Conservation (phyloP, 1,140 invertebrate species). For the Drosophila melanica region DNA sequence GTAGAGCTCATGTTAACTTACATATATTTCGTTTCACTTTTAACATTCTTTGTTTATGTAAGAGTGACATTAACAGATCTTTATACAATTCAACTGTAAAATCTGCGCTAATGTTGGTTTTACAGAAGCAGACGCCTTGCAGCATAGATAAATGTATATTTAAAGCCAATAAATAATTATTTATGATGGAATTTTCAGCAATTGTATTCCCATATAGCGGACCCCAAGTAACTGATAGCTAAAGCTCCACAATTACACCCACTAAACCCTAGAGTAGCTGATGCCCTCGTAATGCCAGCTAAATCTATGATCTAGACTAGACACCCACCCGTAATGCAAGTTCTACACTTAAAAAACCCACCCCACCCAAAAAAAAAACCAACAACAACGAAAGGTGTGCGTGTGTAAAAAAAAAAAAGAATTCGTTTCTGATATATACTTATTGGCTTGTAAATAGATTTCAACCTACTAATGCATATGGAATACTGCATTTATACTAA, state of each 20-base stretch:
- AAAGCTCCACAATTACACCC: neutral
- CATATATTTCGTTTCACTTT: too few relatives aligned
- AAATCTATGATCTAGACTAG: conserved; percentile 20
- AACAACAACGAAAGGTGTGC: conserved; percentile 63
- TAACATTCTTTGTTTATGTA: neutral
- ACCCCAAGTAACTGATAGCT: neutral
- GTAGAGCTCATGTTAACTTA: neutral
- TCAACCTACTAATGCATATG: conserved; percentile 61
- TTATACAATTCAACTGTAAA: too few relatives aligned
- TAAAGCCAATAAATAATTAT: neutral
- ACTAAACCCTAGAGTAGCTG: conserved; percentile 6
- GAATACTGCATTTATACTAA: conserved; percentile 44
- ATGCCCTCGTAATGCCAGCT: conserved; percentile 3
- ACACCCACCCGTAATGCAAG: conserved; percentile 26
- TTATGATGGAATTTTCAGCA: neutral
- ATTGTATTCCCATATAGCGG: neutral
- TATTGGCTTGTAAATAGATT: conserved; percentile 78
- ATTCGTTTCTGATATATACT: neutral
- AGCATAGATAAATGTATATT: neutral
- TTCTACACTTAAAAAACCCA: conserved; percentile 15
- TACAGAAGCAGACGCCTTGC: too few relatives aligned
- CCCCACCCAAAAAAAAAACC: conserved; percentile 8
- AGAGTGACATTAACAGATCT: neutral
- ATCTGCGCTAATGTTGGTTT: too few relatives aligned
- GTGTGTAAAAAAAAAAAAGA: conserved; percentile 31